Conservation (phyloP, 2,113 vertebrate species). For the Sinocyclocheilus anophthalmus region DNA sequence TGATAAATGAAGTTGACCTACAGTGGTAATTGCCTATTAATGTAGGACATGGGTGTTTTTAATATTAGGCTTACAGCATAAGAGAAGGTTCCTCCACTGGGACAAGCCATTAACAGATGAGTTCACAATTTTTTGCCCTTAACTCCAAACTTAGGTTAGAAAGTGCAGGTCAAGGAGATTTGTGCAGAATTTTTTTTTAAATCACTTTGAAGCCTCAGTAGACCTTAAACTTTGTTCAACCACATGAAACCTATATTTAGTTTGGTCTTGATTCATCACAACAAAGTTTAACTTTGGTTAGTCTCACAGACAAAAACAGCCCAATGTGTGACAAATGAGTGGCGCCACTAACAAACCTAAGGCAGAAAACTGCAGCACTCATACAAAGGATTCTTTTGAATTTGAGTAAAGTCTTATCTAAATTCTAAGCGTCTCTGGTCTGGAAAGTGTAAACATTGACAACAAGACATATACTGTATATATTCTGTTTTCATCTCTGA, state of each 20-base stretch:
- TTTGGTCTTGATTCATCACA: neutral
- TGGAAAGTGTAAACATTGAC: too few species aligned
- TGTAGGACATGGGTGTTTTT: slow-evolving; percentile 28
- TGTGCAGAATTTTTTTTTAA: neutral
- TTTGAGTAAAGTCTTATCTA: too few species aligned
- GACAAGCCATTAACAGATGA: neutral
- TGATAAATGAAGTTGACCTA: slow-evolving; percentile 34
- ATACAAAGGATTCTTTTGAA: too few species aligned
- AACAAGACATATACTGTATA: too few species aligned
- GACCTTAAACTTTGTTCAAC: neutral
- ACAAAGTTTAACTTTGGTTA: neutral
- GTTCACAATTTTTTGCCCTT: neutral
- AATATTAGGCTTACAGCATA: slow-evolving; percentile 3
- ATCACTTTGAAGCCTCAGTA: neutral
- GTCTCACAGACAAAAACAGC: neutral
- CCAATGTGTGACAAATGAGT: neutral
- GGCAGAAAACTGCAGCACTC: too few species aligned
- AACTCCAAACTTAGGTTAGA: too few species aligned
- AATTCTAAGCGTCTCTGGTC: too few species aligned
- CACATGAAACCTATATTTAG: too few species aligned
- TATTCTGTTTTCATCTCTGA: too few species aligned
- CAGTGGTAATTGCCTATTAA: slow-evolving; percentile 31
- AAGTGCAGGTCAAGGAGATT: neutral
- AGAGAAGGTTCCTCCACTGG: neutral
- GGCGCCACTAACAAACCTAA: too few species aligned